phyloP scores from a whole-genome alignment of 2,888 invertebrate genomes.

The Schizaphis graminum region DNA sequence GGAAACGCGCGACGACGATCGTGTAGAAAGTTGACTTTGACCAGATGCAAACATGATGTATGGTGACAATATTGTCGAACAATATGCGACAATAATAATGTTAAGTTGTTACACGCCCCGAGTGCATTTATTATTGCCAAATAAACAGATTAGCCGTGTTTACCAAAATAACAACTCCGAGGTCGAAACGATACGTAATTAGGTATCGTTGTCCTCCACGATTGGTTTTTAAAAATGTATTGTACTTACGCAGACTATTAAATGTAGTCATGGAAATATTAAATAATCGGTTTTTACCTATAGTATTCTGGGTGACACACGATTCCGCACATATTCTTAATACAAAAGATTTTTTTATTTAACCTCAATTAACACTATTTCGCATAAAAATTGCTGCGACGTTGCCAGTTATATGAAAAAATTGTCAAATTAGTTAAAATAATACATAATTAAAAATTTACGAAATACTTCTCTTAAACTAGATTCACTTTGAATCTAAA shows the following conservation, averaged over 20 bases:
- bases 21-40: slow-evolving; percentile 41
- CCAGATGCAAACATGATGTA: background rate
- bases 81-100: slow-evolving; percentile 24
- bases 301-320: no score
- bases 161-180: slow-evolving; percentile 53
- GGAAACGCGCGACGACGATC: background rate
- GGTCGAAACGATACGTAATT: slow-evolving; percentile 29
- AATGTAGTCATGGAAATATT: background rate
- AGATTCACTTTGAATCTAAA: no score
- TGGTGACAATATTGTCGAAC: background rate
- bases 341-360: no score
- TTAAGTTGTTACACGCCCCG: slow-evolving; percentile 1
- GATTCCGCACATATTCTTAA: no score
- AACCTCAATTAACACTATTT: no score
- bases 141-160: slow-evolving; percentile 58
- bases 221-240: slow-evolving; percentile 21
- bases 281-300: background rate
- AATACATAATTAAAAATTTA: no score
- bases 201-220: background rate
- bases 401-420: no score
- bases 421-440: no score
- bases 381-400: no score
- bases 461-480: no score
- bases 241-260: background rate
- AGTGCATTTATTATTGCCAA: slow-evolving; percentile 56